Base-by-base conservation (phyloP, 1,140 invertebrate genomes). In the Myzus persicae region DNA sequence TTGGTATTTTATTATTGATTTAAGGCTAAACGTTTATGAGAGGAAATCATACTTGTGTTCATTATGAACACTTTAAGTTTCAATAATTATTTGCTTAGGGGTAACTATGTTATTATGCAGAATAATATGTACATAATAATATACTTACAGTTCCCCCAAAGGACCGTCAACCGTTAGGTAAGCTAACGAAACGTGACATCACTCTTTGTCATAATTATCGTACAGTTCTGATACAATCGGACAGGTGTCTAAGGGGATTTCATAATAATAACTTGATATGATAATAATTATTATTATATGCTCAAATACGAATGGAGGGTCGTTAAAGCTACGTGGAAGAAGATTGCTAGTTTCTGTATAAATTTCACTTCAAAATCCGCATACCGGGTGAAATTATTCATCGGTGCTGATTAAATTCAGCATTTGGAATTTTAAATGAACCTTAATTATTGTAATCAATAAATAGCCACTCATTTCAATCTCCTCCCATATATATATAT, bases 371-470 rank as follows among this genome's bases (percentile, higher is more conserved):
- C 8, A 44, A 51, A 88, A 88, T 88, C 46, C 20, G 44, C 18
- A 46, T 20, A 24, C 8, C 38, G 1, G 2, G 85, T 8, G 7
- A n/a, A 88, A 88, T 88, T 88, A 88, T 88, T 88, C 44, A 48
- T 51, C 87, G 3, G n/a, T 4, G 87, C n/a, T 36, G 11, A 51
- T 88, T 48, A 36, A 36, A 88, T 88, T 51, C 87, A n/a, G 44
- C 46, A 36, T 51, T 88, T 24, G 7, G 87, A 88, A 88, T 88
- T 48, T 88, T 88, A 88, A 88, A 88, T 51, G 46, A 88, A 88
- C 87, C 87, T 36, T 51, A 88, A 88, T 88, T 88, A 88, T 88
- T 88, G 44, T 88, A 88, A 88, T 88, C 87, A 88, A 88, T 88
- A 88, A 88, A 51, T 38, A 46, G 46, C 44, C 44, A n/a, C 31